Base-by-base conservation (phyloP, 2,888 invertebrate genomes). In the Meteorus cinctellus region DNA sequence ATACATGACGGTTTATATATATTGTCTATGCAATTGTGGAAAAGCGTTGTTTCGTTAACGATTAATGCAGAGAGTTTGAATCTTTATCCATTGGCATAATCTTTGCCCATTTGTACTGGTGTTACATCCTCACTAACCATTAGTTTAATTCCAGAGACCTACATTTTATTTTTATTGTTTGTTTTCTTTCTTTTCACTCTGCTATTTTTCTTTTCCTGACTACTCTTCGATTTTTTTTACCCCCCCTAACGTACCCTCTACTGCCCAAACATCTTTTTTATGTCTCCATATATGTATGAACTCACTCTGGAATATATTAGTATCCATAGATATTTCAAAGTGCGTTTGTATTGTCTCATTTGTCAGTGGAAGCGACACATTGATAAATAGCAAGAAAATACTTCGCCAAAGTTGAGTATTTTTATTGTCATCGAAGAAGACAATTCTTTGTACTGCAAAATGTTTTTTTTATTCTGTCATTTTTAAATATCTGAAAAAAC, bases 291-390 rank as follows among this genome's bases (percentile, higher is more conserved):
- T 31, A 62, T 31, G 1, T 14, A 62, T n/a, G 27, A 60, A 41
- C 41, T 12, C 41, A 12, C 41, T 41, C 8, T 41, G 12, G 41
- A 19, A 59, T 59, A 24, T 59, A 59, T 71, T 45, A 6, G 10
- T 62, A 29, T 75, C 55, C 29, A 59, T 72, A 68, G 34, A 75
- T 76, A 67, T 72, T 62, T 1, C 1, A 19, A 55, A 63, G 72
- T 62, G 72, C 72, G 72, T 62, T 76, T 76, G 72, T 76, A 72
- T 67, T 71, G 55, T 72, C 72, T 76, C 62, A 72, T 72, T 71
- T 71, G 41, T 72, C 65, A 72, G 48, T 24, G 29, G n/a, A 62
- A 45, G 62, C 45, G 71, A 62, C 62, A 71, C 65, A 48, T 65
- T 72, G 62, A 62, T 71, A 62, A 71, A 71, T 71, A 45, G 36